These are phyloP conservation scores for Synanthedon tipuliformis DNA, from an alignment of 2,888 invertebrate species.

Conservation along the genomic window DNA sequence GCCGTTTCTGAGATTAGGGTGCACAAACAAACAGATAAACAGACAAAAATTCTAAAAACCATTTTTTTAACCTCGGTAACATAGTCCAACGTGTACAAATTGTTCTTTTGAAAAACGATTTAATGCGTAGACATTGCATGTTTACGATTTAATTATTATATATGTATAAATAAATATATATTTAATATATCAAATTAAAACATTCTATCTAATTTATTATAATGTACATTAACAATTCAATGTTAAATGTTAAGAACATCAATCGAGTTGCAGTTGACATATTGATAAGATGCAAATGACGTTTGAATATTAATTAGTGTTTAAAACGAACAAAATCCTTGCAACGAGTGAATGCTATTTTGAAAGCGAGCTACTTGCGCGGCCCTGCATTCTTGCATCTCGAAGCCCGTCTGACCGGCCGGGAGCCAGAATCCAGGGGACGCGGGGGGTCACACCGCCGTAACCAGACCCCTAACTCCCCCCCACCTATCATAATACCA, in stretches of 20 bases:
- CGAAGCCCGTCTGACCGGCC: slow-evolving; percentile 56
- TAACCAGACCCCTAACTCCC: slow-evolving; percentile 15
- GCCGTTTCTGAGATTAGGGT: too few species aligned
- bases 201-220: too few species aligned
- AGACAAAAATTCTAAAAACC: too few species aligned
- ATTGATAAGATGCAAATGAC: slow-evolving; percentile 4
- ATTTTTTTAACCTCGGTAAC: too few species aligned
- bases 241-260: not conserved
- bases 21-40: too few species aligned
- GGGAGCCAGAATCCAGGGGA: slow-evolving; percentile 18
- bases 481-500: not conserved
- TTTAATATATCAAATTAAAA: too few species aligned
- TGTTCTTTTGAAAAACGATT: too few species aligned
- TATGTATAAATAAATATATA: too few species aligned
- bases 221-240: not conserved
- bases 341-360: slow-evolving; percentile 41
- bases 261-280: slow-evolving; percentile 3
- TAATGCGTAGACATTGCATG: too few species aligned
- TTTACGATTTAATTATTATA: too few species aligned
- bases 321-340: slow-evolving; percentile 23
- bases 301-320: slow-evolving; percentile 15
- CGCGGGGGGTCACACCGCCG: slow-evolving; percentile 15
- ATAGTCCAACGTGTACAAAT: too few species aligned
- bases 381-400: slow-evolving; percentile 56
- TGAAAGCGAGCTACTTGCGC: slow-evolving; percentile 48